Conservation (phyloP, 2,797 vertebrate genomes). For the Benthosema pterotum region DNA sequence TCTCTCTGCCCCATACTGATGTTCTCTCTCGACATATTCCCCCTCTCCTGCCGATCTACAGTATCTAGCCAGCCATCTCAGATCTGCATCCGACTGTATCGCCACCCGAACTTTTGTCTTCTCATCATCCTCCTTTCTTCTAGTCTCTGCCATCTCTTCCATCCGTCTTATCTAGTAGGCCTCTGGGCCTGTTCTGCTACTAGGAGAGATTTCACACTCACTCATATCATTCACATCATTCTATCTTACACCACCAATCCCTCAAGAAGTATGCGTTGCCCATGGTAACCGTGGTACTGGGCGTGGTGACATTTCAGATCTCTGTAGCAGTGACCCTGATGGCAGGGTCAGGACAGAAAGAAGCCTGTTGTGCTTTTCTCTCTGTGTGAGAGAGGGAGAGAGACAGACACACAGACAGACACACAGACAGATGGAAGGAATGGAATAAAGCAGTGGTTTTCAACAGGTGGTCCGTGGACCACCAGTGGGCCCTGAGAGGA, state of each 20-base stretch:
- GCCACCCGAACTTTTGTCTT: constrained; percentile 44
- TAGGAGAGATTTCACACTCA: constrained; percentile 56
- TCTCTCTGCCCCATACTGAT: constrained; percentile 33
- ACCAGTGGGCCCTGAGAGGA: no score
- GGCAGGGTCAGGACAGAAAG: constrained; percentile 20
- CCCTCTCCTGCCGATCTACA: constrained; percentile 40
- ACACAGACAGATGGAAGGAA: no score
- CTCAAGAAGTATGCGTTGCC: constrained; percentile 11
- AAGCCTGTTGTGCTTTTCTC: no score
- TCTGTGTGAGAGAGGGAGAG: constrained; percentile 6
- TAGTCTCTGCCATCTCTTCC: constrained; percentile 34
- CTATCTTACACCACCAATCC: constrained; percentile 11
- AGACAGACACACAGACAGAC: no score
- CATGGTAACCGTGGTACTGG: constrained; percentile 28
- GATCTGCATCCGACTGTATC: constrained; percentile 48
- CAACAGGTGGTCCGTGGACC: no score
- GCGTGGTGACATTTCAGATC: constrained; percentile 25
- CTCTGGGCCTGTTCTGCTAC: constrained; percentile 56
- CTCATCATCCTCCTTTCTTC: constrained; percentile 36
- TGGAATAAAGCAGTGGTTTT: no score
- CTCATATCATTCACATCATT: constrained; percentile 32
- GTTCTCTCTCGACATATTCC: constrained; percentile 42
- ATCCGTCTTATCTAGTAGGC: constrained; percentile 58
- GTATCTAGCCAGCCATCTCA: constrained; percentile 62
- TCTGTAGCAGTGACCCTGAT: constrained; percentile 38